Conservation (phyloP, 2,113 vertebrate genomes). For the Chrysochloris asiatica region DNA sequence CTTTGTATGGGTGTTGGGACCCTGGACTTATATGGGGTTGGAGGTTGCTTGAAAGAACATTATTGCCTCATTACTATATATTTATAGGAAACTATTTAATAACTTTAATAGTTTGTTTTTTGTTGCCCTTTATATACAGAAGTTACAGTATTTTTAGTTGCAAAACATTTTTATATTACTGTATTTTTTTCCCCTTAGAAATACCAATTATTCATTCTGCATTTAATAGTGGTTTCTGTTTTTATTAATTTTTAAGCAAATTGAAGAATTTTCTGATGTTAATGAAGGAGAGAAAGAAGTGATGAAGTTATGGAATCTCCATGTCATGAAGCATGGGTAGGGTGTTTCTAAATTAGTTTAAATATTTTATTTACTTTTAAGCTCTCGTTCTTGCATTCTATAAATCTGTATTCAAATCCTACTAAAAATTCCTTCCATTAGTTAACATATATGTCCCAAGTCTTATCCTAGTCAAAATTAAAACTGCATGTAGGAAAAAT, state of each 20-base stretch:
- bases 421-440: not conserved
- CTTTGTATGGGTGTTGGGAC: not conserved
- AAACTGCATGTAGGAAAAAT: not conserved
- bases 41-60: too few species aligned
- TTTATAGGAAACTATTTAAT: too few species aligned
- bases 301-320: constrained; percentile 99
- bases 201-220: constrained; percentile 2
- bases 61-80: too few species aligned
- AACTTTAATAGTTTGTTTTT: too few species aligned
- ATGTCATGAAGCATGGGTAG: constrained; percentile 98
- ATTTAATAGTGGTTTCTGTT: constrained; percentile 27
- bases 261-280: constrained; percentile 99
- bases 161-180: constrained; percentile 37
- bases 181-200: constrained; percentile 47
- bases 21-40: too few species aligned
- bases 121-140: not conserved
- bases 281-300: constrained; percentile 99
- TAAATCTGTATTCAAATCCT: constrained; percentile 27
- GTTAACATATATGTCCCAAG: not conserved
- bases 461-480: not conserved
- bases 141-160: constrained; percentile 5
- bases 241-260: constrained; percentile 90
- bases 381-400: constrained; percentile 23
- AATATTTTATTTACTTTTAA: constrained; percentile 36
- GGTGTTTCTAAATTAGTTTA: constrained; percentile 70